A percentile compares a stretch with the other conserved stretches of the same genome.
phyloP scores from a whole-genome alignment of 2,888 invertebrate genomes.

The Archips crataeganus region DNA sequence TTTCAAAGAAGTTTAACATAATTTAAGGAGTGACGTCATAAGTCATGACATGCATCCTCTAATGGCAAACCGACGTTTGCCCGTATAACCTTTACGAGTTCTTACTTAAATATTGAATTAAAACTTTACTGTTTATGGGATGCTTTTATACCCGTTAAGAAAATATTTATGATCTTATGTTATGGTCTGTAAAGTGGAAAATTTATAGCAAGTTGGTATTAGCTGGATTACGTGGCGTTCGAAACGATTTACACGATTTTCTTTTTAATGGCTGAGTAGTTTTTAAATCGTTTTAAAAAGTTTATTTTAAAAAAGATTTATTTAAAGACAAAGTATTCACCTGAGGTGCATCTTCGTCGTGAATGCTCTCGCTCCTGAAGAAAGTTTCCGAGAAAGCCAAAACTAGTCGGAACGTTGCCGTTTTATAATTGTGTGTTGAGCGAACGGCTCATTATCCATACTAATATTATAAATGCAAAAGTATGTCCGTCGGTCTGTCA shows the following conservation, averaged over 20 bases:
- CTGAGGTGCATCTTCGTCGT: no score
- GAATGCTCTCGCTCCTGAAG: no score
- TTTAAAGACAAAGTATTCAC: no score
- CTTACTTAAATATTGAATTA: conserved; percentile 37
- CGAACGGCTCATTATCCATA: no score
- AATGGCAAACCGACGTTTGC: neutral
- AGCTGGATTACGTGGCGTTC: conserved; percentile 30
- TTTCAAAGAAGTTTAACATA: no score
- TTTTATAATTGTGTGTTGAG: no score
- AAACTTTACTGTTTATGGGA: conserved; percentile 24
- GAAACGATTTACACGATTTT: conserved; percentile 15
- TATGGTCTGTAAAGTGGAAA: conserved; percentile 39
- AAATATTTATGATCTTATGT: conserved; percentile 31
- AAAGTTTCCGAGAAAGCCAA: no score
- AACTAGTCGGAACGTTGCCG: no score
- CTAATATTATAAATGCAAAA: no score
- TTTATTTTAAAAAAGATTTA: neutral
- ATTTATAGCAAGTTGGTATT: conserved; percentile 37
- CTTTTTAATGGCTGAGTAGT: conserved; percentile 4
- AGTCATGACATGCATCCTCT: conserved; percentile 1
- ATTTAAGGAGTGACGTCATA: neutral
- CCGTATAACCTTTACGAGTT: conserved; percentile 7
- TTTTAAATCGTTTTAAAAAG: neutral
- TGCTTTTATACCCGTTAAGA: conserved; percentile 36
- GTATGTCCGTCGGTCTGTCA: no score